Evolutionary conservation across 2,797 vertebrate genomes (phyloP).

Genomic region (Huso huso): DNA sequence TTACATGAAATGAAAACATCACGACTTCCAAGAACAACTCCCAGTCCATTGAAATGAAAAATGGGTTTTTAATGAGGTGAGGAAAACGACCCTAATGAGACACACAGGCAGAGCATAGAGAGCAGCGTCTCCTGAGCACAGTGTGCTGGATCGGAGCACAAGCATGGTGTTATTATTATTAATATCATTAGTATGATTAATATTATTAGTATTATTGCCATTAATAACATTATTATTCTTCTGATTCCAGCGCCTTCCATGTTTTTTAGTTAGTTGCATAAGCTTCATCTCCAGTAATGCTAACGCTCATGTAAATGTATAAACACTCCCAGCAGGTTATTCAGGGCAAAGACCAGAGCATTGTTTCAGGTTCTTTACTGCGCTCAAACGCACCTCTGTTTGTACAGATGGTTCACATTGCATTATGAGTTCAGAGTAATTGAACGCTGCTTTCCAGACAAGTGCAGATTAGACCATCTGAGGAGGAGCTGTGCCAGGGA

Average conservation of each 20-base stretch:
- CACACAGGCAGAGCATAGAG: conserved; percentile 19
- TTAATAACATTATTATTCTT: conserved; percentile 9
- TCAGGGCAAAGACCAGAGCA: too few relatives aligned
- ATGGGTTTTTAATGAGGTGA: conserved; percentile 30
- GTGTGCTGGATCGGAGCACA: conserved; percentile 12
- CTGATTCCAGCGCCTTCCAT: too few relatives aligned
- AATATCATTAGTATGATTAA: conserved; percentile 9
- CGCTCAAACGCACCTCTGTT: neutral
- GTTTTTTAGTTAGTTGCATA: too few relatives aligned
- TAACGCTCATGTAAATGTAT: too few relatives aligned
- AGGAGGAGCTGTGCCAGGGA: conserved; percentile 24
- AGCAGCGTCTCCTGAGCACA: conserved; percentile 7
- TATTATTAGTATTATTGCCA: neutral
- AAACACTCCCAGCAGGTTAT: too few relatives aligned
- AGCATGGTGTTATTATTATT: conserved; percentile 12
- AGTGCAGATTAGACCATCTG: neutral
- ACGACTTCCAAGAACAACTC: conserved; percentile 23
- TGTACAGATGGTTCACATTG: neutral
- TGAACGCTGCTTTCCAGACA: neutral
- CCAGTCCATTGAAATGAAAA: conserved; percentile 27
- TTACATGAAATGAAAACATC: conserved; percentile 11
- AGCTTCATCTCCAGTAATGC: too few relatives aligned
- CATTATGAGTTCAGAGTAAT: neutral
- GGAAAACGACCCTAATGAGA: conserved; percentile 29
- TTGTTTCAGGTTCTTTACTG: too few relatives aligned